phyloP scores from a whole-genome alignment of 2,113 vertebrate genomes.

The Oriolus oriolus region DNA sequence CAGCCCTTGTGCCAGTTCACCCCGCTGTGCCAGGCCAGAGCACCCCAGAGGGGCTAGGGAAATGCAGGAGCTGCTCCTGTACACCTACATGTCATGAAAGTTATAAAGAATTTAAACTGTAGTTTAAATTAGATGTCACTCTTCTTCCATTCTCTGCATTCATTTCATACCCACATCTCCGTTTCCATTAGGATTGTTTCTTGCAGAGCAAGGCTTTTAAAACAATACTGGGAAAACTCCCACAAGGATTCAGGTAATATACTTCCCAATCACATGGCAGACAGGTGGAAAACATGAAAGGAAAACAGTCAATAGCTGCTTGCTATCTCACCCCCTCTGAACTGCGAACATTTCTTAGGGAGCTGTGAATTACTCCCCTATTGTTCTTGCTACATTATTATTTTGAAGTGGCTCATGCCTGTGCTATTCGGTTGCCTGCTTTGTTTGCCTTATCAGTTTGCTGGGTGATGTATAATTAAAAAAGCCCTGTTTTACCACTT shows the following conservation, averaged over 20 bases:
- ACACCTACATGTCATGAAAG: background rate
- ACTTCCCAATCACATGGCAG: background rate
- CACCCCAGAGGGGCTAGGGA: background rate
- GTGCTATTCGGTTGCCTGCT: background rate
- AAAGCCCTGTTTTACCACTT: slow-evolving; percentile 32
- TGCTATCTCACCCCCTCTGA: slow-evolving; percentile 4
- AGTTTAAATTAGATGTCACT: background rate
- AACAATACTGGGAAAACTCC: background rate
- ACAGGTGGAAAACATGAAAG: background rate
- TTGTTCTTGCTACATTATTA: slow-evolving; percentile 22
- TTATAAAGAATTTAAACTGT: background rate
- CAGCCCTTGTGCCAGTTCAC: background rate
- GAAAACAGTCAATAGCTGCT: slow-evolving; percentile 3
- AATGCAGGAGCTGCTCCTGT: background rate
- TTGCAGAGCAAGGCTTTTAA: background rate
- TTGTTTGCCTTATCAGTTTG: slow-evolving; percentile 42
- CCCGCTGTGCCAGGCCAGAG: background rate
- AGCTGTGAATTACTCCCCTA: slow-evolving; percentile 23
- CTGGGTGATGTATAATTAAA: slow-evolving; percentile 41
- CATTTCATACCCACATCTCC: background rate
- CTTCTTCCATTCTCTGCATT: background rate
- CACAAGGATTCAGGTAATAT: background rate
- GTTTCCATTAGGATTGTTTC: background rate
- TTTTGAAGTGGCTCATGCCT: slow-evolving; percentile 31
- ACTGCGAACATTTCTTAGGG: background rate